Evolutionary conservation across 1,140 invertebrate genomes (phyloP).

Genomic region (Oppia nitens): DNA sequence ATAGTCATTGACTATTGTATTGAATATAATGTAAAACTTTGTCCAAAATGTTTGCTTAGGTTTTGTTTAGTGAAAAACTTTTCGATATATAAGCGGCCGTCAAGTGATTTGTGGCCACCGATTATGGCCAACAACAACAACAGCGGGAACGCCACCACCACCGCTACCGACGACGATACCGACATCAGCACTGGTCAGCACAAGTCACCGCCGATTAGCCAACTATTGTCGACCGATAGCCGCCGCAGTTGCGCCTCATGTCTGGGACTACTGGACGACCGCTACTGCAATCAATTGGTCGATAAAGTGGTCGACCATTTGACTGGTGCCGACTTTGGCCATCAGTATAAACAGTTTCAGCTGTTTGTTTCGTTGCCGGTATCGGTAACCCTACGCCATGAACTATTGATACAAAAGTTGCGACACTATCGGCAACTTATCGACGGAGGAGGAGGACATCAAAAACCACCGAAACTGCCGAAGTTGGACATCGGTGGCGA

Average conservation of each 20-base stretch:
- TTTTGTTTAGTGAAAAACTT: background rate
- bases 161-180: no score
- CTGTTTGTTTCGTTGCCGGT: slow-evolving; percentile 1
- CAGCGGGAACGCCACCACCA: no score
- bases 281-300: background rate
- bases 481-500: background rate
- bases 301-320: background rate
- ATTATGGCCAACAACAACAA: no score
- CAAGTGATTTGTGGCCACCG: no score
- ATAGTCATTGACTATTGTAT: background rate
- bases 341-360: background rate
- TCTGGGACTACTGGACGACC: slow-evolving; percentile 1
- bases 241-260: background rate
- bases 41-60: background rate
- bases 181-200: no score
- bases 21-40: background rate
- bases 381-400: background rate
- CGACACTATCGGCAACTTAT: background rate
- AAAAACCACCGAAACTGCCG: background rate
- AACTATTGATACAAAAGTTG: background rate
- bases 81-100: no score
- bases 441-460: background rate
- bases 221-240: background rate
- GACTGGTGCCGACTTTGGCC: background rate
- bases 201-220: background rate